Conservation (phyloP, 2,113 vertebrate species). For the Ceyx melanurus region DNA sequence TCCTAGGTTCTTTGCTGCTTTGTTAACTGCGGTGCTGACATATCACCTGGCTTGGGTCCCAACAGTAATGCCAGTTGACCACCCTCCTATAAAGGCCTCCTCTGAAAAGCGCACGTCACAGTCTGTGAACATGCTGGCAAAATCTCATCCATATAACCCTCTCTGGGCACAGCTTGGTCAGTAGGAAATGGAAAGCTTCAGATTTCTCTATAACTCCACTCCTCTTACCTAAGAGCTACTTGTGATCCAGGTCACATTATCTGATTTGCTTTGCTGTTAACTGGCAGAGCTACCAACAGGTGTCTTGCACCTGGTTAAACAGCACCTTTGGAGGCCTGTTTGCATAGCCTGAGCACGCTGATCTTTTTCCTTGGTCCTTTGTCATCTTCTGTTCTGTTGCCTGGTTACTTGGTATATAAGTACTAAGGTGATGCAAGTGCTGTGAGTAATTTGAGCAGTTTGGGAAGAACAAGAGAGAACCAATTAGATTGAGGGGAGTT, state of each 20-base stretch:
- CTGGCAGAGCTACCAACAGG: neutral
- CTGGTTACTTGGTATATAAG: neutral
- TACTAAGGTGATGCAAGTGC: neutral
- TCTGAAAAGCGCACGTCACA: slow-evolving; percentile 84
- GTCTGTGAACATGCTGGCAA: slow-evolving; percentile 82
- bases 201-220: neutral
- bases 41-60: slow-evolving; percentile 90
- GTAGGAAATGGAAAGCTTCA: slow-evolving; percentile 34
- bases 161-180: slow-evolving; percentile 90
- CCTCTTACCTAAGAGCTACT: neutral
- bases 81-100: slow-evolving; percentile 81
- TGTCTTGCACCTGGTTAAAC: neutral
- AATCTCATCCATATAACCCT: slow-evolving; percentile 88
- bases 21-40: slow-evolving; percentile 86
- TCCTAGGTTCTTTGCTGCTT: slow-evolving; percentile 84
- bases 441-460: neutral
- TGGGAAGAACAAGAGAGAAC: neutral
- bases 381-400: neutral
- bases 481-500: neutral
- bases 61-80: slow-evolving; percentile 87
- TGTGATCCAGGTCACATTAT: neutral
- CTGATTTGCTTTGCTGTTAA: neutral
- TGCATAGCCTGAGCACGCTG: neutral
- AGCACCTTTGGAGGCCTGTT: neutral
- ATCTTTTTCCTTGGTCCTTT: neutral